phyloP scores from a whole-genome alignment of 2,113 vertebrate species.

The Salminus brasiliensis region DNA sequence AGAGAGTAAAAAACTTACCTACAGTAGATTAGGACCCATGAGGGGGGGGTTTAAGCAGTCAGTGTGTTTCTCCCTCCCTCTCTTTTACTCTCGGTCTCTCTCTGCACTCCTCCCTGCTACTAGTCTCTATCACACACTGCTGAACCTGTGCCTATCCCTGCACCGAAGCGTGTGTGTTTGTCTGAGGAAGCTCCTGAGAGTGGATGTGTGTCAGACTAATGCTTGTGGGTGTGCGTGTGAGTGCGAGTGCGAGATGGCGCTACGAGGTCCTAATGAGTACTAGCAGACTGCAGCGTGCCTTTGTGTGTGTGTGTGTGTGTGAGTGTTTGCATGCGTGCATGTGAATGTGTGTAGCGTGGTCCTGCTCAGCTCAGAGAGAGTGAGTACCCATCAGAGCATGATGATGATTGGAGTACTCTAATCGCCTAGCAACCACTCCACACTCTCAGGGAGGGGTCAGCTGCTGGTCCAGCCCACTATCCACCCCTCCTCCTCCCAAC shows the following conservation, averaged over 20 bases:
- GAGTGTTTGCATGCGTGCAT: neutral
- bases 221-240: conserved; percentile 26
- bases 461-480: neutral
- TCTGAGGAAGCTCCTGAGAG: conserved; percentile 7
- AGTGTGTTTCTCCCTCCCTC: neutral
- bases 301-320: conserved; percentile 22
- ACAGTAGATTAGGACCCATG: neutral
- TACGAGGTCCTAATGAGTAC: conserved; percentile 23
- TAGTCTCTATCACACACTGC: conserved; percentile 18
- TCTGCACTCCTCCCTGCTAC: neutral
- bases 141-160: neutral
- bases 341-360: neutral
- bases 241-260: neutral
- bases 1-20: conserved; percentile 46
- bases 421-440: conserved; percentile 45
- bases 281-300: conserved; percentile 9
- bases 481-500: too few species aligned
- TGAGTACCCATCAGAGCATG: conserved; percentile 36
- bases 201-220: conserved; percentile 15
- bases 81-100: neutral
- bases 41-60: neutral
- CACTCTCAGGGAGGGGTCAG: conserved; percentile 24
- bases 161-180: neutral
- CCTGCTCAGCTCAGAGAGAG: neutral
- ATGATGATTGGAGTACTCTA: conserved; percentile 46